Percentiles rank a stretch among this genome's conserved stretches.
These are phyloP conservation scores for Sardina pilchardus DNA, from an alignment of 2,113 vertebrate genomes.

Conservation along the genomic window DNA sequence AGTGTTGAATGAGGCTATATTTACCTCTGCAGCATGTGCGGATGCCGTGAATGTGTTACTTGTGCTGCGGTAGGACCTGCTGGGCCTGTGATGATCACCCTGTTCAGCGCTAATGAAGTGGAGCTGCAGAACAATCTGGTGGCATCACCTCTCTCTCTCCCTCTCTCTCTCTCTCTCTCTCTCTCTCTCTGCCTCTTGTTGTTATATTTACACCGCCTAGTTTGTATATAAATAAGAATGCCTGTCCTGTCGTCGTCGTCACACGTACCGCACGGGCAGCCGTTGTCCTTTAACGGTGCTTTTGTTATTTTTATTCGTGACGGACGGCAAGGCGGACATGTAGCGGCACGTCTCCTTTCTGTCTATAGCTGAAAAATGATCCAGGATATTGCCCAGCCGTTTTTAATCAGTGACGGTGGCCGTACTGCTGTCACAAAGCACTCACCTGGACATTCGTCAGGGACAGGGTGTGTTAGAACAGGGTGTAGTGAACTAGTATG, in stretches of 20 bases:
- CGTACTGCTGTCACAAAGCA: background rate
- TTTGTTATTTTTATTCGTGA: background rate
- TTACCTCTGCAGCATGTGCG: background rate
- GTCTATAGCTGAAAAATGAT: background rate
- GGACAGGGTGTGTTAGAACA: background rate
- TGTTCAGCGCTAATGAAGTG: conserved; percentile 37
- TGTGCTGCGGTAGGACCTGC: background rate
- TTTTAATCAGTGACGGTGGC: background rate
- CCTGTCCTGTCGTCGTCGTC: background rate
- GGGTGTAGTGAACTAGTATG: background rate
- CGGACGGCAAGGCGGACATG: background rate
- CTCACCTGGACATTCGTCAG: background rate
- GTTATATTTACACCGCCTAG: background rate
- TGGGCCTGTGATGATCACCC: conserved; percentile 47
- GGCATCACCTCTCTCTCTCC: no score
- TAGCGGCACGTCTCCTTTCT: background rate
- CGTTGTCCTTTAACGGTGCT: background rate
- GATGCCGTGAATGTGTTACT: conserved; percentile 4
- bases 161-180: no score
- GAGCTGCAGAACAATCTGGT: background rate
- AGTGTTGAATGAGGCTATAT: conserved; percentile 31
- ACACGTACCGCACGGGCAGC: background rate
- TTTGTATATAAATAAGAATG: background rate
- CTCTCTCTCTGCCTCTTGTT: background rate
- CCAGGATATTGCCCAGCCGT: background rate